phyloP scores from a whole-genome alignment of 2,797 vertebrate species.

The Chaenodraco wilsoni region DNA sequence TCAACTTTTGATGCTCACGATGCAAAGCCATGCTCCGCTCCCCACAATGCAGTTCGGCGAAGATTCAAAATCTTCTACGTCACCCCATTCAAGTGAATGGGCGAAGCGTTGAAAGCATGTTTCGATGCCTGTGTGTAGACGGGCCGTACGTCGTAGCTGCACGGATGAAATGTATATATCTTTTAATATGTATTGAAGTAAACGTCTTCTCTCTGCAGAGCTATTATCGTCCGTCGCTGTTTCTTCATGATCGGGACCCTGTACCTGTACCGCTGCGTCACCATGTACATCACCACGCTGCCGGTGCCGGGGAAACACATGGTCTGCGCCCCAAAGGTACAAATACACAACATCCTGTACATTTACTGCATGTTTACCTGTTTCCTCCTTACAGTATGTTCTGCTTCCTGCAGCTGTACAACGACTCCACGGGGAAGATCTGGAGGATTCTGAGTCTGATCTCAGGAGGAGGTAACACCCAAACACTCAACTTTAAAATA shows the following conservation, averaged over 20 bases:
- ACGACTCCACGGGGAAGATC: slow-evolving; percentile 71
- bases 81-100: too few species aligned
- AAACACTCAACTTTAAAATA: too few species aligned
- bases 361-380: background rate
- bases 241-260: slow-evolving; percentile 96
- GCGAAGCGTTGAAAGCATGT: too few species aligned
- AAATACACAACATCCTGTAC: background rate
- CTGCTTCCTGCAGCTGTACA: slow-evolving; percentile 64
- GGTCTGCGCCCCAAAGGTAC: slow-evolving; percentile 94
- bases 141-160: too few species aligned
- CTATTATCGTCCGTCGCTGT: slow-evolving; percentile 92
- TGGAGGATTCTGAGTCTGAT: slow-evolving; percentile 77
- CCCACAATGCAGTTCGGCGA: too few species aligned
- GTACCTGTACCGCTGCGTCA: slow-evolving; percentile 95
- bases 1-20: too few species aligned
- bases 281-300: slow-evolving; percentile 96
- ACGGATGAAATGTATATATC: too few species aligned
- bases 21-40: too few species aligned
- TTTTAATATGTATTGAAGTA: too few species aligned
- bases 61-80: too few species aligned
- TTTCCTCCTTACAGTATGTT: background rate
- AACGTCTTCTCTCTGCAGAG: slow-evolving; percentile 71
- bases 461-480: slow-evolving; percentile 77
- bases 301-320: slow-evolving; percentile 95
- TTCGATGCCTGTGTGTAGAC: too few species aligned